A percentile compares a stretch with the other conserved stretches of the same genome.
Conservation (phyloP, 1,140 invertebrate genomes). For the Zaprionus ghesquierei region DNA sequence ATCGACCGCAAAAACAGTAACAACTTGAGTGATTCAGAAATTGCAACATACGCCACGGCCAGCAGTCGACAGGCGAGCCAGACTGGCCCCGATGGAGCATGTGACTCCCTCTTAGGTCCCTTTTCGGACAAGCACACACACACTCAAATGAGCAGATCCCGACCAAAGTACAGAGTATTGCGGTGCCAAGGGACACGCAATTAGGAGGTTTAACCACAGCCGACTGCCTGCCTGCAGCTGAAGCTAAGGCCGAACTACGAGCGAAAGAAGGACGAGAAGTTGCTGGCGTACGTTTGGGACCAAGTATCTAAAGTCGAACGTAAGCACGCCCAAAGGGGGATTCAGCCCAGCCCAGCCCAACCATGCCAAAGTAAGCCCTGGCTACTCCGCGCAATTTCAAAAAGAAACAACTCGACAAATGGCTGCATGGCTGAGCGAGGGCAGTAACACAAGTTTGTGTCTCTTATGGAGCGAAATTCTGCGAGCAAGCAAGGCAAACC, state of each 20-base stretch:
- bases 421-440: not conserved
- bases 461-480: not conserved
- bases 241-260: conserved; percentile 15
- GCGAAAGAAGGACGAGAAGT: not conserved
- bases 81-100: conserved; percentile 19
- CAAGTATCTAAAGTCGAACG: conserved; percentile 40
- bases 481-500: too few species aligned
- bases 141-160: conserved; percentile 1
- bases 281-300: conserved; percentile 26
- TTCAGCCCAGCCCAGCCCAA: not conserved
- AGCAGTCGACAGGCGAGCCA: conserved; percentile 6
- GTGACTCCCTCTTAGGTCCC: conserved; percentile 25
- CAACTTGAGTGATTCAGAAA: conserved; percentile 71
- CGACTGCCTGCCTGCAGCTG: conserved; percentile 25
- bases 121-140: not conserved
- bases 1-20: conserved; percentile 71
- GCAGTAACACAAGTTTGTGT: not conserved
- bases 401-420: not conserved
- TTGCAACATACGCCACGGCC: conserved; percentile 42
- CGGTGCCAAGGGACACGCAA: conserved; percentile 51
- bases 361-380: conserved; percentile 19
- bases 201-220: conserved; percentile 56
- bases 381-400: conserved; percentile 42
- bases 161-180: conserved; percentile 8
- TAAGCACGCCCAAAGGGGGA: conserved; percentile 8